Evolutionary conservation across 2,888 invertebrate genomes (phyloP).

Genomic region (Ormyrus labotus): DNA sequence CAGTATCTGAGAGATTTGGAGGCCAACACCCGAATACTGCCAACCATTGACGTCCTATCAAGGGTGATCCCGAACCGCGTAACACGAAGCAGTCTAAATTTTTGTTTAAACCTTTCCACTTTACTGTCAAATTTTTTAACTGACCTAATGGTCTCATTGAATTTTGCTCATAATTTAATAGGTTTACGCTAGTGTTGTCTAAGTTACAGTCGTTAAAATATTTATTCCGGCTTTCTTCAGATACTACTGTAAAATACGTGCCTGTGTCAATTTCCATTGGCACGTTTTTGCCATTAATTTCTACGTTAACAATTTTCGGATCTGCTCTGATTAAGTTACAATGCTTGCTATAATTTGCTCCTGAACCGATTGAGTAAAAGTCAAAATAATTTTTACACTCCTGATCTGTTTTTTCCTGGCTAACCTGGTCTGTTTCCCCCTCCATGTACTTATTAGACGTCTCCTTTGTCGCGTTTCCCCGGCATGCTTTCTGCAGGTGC

Average conservation of each 20-base stretch:
- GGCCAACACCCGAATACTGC: constrained; percentile 43
- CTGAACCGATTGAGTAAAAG: neutral
- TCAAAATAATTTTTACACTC: neutral
- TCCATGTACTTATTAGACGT: neutral
- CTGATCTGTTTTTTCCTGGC: neutral
- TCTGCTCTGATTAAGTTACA: neutral
- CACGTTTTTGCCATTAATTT: neutral
- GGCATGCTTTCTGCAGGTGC: no score
- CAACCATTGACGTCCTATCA: constrained; percentile 51
- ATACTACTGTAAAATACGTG: constrained; percentile 44
- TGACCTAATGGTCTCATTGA: constrained; percentile 34
- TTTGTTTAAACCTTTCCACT: constrained; percentile 17
- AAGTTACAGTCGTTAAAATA: constrained; percentile 15
- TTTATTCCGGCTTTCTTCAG: constrained; percentile 33
- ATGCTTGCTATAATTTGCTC: neutral
- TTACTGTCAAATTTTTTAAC: constrained; percentile 32
- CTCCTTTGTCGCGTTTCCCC: no score
- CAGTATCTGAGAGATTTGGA: neutral
- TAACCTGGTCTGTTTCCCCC: neutral
- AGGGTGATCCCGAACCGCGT: constrained; percentile 43
- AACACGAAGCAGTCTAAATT: constrained; percentile 46
- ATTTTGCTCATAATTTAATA: constrained; percentile 33
- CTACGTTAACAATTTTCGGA: neutral
- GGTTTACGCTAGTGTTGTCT: neutral
- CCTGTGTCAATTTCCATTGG: constrained; percentile 41